Conservation (phyloP, 2,888 invertebrate genomes). For the Stenurella melanura region DNA sequence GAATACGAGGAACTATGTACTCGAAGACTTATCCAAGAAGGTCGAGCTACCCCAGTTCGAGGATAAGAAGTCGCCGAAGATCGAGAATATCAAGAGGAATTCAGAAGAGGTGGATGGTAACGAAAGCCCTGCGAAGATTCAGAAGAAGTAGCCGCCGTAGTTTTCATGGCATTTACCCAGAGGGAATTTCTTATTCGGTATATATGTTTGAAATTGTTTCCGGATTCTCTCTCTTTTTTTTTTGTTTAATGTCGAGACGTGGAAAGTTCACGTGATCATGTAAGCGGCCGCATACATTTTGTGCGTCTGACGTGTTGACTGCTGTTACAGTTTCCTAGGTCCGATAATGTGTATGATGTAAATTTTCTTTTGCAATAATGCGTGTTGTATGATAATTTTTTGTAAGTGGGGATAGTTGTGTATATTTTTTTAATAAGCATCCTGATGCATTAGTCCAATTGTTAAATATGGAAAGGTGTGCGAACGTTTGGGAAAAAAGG, state of each 20-base stretch:
- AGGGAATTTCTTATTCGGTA: constrained; percentile 2
- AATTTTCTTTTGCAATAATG: no score
- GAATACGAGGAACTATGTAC: constrained; percentile 46
- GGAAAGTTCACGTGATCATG: not conserved
- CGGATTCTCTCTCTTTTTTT: not conserved
- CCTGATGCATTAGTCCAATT: no score
- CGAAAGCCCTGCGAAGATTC: constrained; percentile 45
- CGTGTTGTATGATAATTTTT: no score
- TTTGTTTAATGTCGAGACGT: not conserved
- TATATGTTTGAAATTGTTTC: not conserved
- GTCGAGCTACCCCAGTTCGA: constrained; percentile 49
- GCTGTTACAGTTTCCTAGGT: not conserved
- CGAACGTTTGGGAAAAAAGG: no score
- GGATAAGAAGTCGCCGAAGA: constrained; percentile 41
- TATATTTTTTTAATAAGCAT: no score
- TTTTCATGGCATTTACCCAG: not conserved
- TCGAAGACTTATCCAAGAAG: constrained; percentile 48
- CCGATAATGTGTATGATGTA: no score
- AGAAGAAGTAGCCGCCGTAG: constrained; percentile 33
- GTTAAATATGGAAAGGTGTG: no score
- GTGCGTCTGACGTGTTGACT: not conserved
- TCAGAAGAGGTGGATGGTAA: constrained; percentile 42
- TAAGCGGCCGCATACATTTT: not conserved
- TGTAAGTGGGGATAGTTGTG: no score
- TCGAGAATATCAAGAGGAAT: constrained; percentile 43